Evolutionary conservation across 2,113 vertebrate species (phyloP).

Genomic region (Heloderma charlesbogerti): DNA sequence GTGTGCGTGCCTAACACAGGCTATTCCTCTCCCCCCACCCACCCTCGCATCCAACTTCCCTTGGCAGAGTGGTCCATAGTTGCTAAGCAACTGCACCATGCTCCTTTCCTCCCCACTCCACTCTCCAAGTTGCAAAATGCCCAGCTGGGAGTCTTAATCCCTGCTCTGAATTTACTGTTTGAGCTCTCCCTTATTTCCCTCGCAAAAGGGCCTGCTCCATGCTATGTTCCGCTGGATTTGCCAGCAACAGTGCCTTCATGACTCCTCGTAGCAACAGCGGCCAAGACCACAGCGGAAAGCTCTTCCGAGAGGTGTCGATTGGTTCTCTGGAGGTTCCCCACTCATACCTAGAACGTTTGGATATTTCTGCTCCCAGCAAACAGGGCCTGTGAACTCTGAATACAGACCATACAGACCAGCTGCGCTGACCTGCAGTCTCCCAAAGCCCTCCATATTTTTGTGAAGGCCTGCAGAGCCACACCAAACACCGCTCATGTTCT

Average conservation of each 20-base stretch:
- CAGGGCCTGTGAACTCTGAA: too few species aligned
- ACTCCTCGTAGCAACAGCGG: neutral
- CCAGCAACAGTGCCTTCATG: neutral
- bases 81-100: conserved; percentile 4
- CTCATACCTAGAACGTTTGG: neutral
- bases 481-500: neutral
- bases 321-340: neutral
- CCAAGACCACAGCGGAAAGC: neutral
- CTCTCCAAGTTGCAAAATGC: conserved; percentile 26
- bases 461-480: neutral
- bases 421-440: neutral
- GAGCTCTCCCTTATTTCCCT: conserved; percentile 11
- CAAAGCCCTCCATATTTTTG: neutral
- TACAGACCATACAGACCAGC: too few species aligned
- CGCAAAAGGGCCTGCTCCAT: neutral
- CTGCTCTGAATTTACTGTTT: conserved; percentile 29
- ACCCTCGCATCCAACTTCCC: neutral
- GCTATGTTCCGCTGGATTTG: neutral
- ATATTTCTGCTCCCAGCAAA: too few species aligned
- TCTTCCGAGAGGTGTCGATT: neutral
- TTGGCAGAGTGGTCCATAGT: neutral
- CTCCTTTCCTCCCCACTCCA: conserved; percentile 13
- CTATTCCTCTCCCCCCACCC: neutral
- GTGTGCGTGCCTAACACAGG: neutral
- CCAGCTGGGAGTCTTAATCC: conserved; percentile 36